These are phyloP conservation scores for Drosophila carrolli DNA, from an alignment of 1,140 invertebrate genomes.

Conservation along the genomic window DNA sequence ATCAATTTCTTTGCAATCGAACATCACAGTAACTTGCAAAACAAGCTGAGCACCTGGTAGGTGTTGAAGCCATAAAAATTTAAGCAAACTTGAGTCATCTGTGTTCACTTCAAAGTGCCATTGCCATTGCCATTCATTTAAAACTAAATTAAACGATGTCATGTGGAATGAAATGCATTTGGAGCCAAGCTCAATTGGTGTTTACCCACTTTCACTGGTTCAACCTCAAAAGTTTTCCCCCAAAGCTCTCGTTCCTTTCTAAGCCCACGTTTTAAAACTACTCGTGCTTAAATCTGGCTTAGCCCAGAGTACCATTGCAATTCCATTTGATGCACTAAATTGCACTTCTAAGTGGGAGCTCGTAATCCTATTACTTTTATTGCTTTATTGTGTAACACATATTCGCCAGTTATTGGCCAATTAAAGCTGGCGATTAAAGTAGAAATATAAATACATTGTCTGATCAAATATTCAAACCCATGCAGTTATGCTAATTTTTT, in stretches of 20 bases:
- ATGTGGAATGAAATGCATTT: constrained; percentile 27
- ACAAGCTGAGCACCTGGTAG: constrained; percentile 59
- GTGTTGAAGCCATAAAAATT: constrained; percentile 36
- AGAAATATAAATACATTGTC: background rate
- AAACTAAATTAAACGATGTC: constrained; percentile 15
- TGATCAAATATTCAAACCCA: too few species aligned
- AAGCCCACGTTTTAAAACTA: constrained; percentile 37
- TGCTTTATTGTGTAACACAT: background rate
- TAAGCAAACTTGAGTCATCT: constrained; percentile 28
- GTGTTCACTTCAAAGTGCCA: constrained; percentile 13
- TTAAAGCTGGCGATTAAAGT: background rate
- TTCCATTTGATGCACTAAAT: constrained; percentile 57
- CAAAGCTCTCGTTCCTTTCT: too few species aligned
- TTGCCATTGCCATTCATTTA: constrained; percentile 5
- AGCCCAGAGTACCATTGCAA: constrained; percentile 29
- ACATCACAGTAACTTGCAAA: constrained; percentile 14
- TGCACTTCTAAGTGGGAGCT: constrained; percentile 40
- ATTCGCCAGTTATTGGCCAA: constrained; percentile 15
- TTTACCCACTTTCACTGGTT: constrained; percentile 5
- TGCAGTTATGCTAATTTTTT: too few species aligned
- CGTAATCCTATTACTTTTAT: constrained; percentile 52
- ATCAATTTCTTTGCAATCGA: constrained; percentile 47
- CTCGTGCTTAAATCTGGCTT: constrained; percentile 41
- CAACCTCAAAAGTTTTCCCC: constrained; percentile 5
- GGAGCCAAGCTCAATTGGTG: constrained; percentile 25